Percentiles rank a stretch among this genome's conserved stretches.
Evolutionary conservation across 2,888 invertebrate species (phyloP).

Genomic region (Pseudococcus longispinus): DNA sequence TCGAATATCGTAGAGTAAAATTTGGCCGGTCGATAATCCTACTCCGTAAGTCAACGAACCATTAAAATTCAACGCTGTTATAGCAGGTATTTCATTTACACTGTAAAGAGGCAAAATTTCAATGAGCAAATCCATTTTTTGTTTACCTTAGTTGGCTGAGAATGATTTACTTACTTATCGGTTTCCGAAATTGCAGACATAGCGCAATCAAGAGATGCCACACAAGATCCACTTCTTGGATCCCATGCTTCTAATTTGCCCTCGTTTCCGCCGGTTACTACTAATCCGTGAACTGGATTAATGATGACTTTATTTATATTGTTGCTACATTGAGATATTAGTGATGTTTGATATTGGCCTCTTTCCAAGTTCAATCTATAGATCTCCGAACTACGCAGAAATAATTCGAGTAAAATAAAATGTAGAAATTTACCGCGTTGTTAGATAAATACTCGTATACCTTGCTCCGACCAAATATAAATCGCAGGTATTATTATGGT

Average conservation of each 20-base stretch:
- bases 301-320: conserved; percentile 78
- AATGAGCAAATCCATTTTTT: not conserved
- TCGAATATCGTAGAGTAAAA: conserved; percentile 92
- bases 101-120: not conserved
- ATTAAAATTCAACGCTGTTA: conserved; percentile 81
- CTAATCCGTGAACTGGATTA: conserved; percentile 86
- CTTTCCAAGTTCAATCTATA: conserved; percentile 94
- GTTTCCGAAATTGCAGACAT: conserved; percentile 68
- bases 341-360: conserved; percentile 91
- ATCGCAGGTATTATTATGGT: conserved; percentile 89
- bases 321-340: conserved; percentile 71
- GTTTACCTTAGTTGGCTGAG: no score
- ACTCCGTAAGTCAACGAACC: conserved; percentile 82
- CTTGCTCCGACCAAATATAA: conserved; percentile 88
- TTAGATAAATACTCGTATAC: conserved; percentile 65
- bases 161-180: not conserved
- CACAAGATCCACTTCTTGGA: conserved; percentile 79
- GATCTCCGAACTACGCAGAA: conserved; percentile 75
- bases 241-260: conserved; percentile 98
- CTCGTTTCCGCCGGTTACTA: conserved; percentile 86
- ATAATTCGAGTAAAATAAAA: not conserved
- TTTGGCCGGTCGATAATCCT: conserved; percentile 93
- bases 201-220: conserved; percentile 85
- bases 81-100: conserved; percentile 68
- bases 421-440: not conserved